phyloP scores from a whole-genome alignment of 2,113 vertebrate species.

The Cryptoleucopteryx plumbea region DNA sequence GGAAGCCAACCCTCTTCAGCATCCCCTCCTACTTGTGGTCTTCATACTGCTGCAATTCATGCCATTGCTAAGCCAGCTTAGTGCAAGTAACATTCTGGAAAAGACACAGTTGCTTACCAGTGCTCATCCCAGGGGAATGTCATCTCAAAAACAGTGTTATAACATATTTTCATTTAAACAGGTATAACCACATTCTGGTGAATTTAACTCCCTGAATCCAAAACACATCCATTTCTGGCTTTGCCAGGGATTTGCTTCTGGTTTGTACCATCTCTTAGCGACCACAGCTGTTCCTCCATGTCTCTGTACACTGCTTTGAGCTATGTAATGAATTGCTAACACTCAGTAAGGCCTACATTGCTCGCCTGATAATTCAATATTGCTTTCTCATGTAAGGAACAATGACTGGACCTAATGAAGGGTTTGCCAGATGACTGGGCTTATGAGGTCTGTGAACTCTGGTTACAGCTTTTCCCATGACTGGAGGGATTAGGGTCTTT shows the following conservation, averaged over 20 bases:
- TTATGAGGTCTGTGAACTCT: not conserved
- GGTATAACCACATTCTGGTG: not conserved
- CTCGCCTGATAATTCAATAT: not conserved
- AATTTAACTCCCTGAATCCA: not conserved
- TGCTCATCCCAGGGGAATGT: not conserved
- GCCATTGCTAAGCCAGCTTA: not conserved
- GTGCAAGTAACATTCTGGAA: not conserved
- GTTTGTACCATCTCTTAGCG: not conserved
- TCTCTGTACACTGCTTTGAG: not conserved
- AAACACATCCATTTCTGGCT: not conserved
- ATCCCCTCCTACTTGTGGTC: not conserved
- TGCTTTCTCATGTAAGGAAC: not conserved
- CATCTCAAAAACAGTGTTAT: not conserved
- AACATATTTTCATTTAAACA: not conserved
- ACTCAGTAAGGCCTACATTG: not conserved
- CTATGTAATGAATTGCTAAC: not conserved
- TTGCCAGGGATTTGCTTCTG: not conserved
- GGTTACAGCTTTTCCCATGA: not conserved
- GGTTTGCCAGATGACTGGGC: not conserved
- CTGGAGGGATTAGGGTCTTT: not conserved
- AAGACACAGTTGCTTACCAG: not conserved
- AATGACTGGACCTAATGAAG: not conserved
- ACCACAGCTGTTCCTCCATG: not conserved
- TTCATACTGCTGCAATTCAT: not conserved
- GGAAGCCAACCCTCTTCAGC: not conserved